These are phyloP conservation scores for Herpetotheres cachinnans DNA, from an alignment of 2,113 vertebrate genomes.

Conservation along the genomic window DNA sequence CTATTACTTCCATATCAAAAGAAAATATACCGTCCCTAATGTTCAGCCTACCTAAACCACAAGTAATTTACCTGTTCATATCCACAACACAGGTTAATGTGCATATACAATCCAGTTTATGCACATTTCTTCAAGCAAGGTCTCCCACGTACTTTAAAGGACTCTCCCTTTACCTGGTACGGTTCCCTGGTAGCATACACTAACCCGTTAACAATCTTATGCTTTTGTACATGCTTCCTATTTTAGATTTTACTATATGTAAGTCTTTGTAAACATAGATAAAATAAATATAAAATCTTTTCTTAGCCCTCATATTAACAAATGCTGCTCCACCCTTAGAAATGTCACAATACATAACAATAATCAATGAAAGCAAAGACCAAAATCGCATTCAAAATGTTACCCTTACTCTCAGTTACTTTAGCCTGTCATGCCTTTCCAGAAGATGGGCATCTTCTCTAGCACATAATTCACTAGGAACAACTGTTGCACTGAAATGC, in stretches of 20 bases:
- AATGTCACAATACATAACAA: background rate
- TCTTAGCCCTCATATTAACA: background rate
- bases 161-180: background rate
- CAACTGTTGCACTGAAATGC: background rate
- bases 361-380: background rate
- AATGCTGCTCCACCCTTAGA: background rate
- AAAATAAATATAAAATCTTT: background rate
- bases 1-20: background rate
- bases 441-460: background rate
- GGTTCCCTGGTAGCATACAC: rapidly evolving
- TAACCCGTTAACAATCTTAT: background rate
- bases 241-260: background rate
- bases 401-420: background rate
- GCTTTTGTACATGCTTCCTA: background rate
- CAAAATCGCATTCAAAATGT: background rate
- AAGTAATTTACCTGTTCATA: background rate
- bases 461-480: background rate
- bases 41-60: background rate
- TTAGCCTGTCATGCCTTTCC: background rate
- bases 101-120: background rate
- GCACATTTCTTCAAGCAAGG: background rate
- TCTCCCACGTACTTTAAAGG: background rate
- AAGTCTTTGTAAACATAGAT: background rate
- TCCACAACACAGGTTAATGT: background rate
- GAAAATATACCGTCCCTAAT: background rate